These are phyloP conservation scores for Catocala fraxini DNA, from an alignment of 2,888 invertebrate species.

Conservation along the genomic window DNA sequence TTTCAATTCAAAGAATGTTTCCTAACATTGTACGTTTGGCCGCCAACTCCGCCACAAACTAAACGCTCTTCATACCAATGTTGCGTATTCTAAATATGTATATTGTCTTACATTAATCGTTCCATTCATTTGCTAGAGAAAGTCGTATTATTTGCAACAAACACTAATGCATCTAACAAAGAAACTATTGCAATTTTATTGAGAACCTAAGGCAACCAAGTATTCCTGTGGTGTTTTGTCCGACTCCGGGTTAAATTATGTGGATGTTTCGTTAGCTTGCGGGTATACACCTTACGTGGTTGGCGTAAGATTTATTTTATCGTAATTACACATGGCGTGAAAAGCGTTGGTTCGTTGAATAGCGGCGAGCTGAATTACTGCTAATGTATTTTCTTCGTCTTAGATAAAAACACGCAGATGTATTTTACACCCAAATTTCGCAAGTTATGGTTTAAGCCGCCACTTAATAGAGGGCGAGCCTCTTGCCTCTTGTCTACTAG, in stretches of 20 bases:
- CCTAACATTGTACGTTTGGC: slow-evolving; percentile 23
- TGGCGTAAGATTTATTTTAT: slow-evolving; percentile 26
- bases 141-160: slow-evolving; percentile 54
- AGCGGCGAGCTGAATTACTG: slow-evolving; percentile 16
- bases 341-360: slow-evolving; percentile 17
- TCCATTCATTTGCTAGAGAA: slow-evolving; percentile 49
- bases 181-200: slow-evolving; percentile 59
- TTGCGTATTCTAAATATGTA: slow-evolving; percentile 46
- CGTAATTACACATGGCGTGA: background rate
- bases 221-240: slow-evolving; percentile 49
- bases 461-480: no score
- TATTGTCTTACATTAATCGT: slow-evolving; percentile 53
- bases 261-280: slow-evolving; percentile 23
- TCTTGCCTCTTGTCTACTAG: no score
- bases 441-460: no score
- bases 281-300: slow-evolving; percentile 15
- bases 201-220: slow-evolving; percentile 31
- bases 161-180: slow-evolving; percentile 56
- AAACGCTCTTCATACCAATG: slow-evolving; percentile 46
- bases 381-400: no score
- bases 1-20: slow-evolving; percentile 23
- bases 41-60: slow-evolving; percentile 19
- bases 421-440: no score
- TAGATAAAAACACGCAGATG: no score
- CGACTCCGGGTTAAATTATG: slow-evolving; percentile 33